These are phyloP conservation scores for Lemur catta DNA, from an alignment of 2,797 vertebrate genomes.

Conservation along the genomic window DNA sequence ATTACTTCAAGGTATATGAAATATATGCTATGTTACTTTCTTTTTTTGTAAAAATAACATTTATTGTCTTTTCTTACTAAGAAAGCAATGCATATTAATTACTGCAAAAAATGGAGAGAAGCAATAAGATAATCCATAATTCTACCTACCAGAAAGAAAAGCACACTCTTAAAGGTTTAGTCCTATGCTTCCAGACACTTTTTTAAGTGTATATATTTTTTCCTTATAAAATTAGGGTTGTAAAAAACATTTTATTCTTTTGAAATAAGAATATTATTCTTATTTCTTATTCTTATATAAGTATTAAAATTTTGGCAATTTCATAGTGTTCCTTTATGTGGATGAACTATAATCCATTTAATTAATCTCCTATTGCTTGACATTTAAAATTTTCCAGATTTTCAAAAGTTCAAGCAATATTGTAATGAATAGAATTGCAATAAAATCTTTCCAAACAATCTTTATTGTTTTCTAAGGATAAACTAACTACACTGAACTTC, in stretches of 20 bases:
- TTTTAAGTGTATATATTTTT: slow-evolving; percentile 4
- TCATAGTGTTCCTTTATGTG: slow-evolving; percentile 14
- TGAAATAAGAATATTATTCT: neutral
- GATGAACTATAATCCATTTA: slow-evolving; percentile 60
- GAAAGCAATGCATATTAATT: neutral
- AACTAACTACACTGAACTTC: slow-evolving; percentile 53
- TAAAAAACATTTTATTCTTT: slow-evolving; percentile 48
- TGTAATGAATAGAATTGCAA: slow-evolving; percentile 58
- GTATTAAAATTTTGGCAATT: slow-evolving; percentile 40
- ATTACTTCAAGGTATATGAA: neutral
- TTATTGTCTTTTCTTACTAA: slow-evolving; percentile 30
- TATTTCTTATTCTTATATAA: too few species aligned
- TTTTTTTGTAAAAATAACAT: slow-evolving; percentile 17
- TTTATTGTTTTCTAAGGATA: slow-evolving; percentile 52
- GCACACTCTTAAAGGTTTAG: neutral
- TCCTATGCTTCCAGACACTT: neutral
- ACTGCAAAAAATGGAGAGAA: neutral
- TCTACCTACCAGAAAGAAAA: neutral
- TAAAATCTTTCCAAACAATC: slow-evolving; percentile 50
- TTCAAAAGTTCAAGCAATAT: slow-evolving; percentile 44
- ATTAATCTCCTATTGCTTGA: slow-evolving; percentile 70
- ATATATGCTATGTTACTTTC: neutral
- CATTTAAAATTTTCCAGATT: slow-evolving; percentile 66
- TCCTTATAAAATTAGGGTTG: slow-evolving; percentile 28
- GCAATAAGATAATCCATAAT: neutral